Evolutionary conservation across 2,797 vertebrate species (phyloP).

Genomic region (Pangasius larnaudii): DNA sequence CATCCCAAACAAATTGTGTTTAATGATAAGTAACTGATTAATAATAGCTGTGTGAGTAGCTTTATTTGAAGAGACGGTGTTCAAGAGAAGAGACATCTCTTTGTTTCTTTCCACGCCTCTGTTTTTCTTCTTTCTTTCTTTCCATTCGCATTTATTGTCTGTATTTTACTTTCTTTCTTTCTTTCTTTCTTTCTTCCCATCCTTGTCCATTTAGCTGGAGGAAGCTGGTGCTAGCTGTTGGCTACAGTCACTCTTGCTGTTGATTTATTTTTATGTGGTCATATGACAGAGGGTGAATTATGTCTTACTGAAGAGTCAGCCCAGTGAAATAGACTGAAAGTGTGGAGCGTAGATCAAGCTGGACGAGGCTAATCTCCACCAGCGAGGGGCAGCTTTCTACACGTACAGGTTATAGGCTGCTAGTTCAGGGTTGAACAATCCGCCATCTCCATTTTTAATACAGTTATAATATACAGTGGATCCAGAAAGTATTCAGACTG

Average conservation of each 20-base stretch:
- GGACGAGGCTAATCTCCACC: conserved; percentile 32
- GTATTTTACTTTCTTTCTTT: background rate
- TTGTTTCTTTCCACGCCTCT: background rate
- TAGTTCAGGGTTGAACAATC: background rate
- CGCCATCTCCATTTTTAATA: background rate
- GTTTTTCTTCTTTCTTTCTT: background rate
- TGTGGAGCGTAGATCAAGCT: conserved; percentile 38
- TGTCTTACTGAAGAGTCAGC: conserved; percentile 15
- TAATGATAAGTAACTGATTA: background rate
- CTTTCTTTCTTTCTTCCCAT: too few species aligned
- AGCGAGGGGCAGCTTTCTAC: background rate
- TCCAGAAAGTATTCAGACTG: background rate
- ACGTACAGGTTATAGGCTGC: background rate
- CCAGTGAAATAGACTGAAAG: conserved; percentile 36
- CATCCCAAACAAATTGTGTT: background rate
- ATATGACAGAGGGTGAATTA: conserved; percentile 42
- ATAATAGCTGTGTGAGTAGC: background rate
- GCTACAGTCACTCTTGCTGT: background rate
- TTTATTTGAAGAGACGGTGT: background rate
- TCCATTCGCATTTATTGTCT: background rate
- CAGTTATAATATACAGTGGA: background rate
- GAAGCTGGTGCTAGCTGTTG: background rate
- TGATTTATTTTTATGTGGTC: conserved; percentile 43
- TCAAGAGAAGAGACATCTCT: background rate
- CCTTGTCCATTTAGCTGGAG: background rate